A percentile compares a stretch with the other conserved stretches of the same genome.
These are phyloP conservation scores for Tetheella fluctuosa DNA, from an alignment of 2,888 invertebrate species.

Conservation along the genomic window DNA sequence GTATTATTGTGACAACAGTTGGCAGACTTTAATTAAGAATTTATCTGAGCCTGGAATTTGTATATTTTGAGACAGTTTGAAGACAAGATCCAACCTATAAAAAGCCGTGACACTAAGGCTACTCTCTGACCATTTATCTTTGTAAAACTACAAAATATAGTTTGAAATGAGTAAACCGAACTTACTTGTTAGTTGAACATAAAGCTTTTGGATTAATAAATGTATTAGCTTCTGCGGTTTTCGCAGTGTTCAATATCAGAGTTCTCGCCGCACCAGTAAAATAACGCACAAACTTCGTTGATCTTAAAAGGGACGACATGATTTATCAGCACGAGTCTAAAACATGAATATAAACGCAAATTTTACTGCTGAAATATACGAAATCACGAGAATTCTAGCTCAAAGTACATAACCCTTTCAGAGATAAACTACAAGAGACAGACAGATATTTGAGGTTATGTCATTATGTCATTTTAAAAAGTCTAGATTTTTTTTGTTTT, in stretches of 20 bases:
- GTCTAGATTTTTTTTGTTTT: too few relatives aligned
- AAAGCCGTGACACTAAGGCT: too few relatives aligned
- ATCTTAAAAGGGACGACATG: constrained; percentile 88
- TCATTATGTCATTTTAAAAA: constrained; percentile 36
- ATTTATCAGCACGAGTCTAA: constrained; percentile 36
- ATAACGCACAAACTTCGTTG: constrained; percentile 89
- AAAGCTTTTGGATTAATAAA: constrained; percentile 69
- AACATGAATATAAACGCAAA: constrained; percentile 33
- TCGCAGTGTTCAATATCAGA: constrained; percentile 86
- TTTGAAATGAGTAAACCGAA: constrained; percentile 21
- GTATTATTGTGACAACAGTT: too few relatives aligned
- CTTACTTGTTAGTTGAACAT: constrained; percentile 70
- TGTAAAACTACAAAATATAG: background rate
- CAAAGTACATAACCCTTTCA: background rate
- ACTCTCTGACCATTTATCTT: too few relatives aligned
- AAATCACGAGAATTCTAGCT: constrained; percentile 15
- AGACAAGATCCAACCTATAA: too few relatives aligned
- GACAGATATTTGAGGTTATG: constrained; percentile 57
- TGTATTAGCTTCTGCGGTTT: constrained; percentile 86
- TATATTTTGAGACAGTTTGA: too few relatives aligned
- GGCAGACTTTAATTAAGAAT: too few relatives aligned
- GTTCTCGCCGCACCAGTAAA: constrained; percentile 89
- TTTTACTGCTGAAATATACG: constrained; percentile 19
- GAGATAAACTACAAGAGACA: constrained; percentile 15
- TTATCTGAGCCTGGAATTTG: too few relatives aligned